Percentiles rank a stretch among this genome's conserved stretches.
These are phyloP conservation scores for Drosophila guanche DNA, from an alignment of 1,140 invertebrate species.

Conservation along the genomic window DNA sequence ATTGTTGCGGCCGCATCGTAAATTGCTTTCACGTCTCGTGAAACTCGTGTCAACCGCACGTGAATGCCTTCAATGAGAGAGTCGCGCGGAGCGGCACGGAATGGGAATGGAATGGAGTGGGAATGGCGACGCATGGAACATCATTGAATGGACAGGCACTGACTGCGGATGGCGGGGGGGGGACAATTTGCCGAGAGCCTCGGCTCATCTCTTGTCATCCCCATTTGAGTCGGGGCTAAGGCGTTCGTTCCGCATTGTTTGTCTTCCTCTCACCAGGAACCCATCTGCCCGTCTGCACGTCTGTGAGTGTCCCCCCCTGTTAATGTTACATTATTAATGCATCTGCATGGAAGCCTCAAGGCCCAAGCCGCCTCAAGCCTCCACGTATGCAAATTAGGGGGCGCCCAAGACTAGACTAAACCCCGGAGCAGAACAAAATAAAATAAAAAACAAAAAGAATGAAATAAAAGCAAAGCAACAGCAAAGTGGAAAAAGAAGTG, in stretches of 20 bases:
- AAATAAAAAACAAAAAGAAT: background rate
- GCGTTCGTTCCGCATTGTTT: slow-evolving; percentile 50
- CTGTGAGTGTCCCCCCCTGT: slow-evolving; percentile 16
- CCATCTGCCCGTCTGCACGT: background rate
- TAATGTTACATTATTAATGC: slow-evolving; percentile 78
- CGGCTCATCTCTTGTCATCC: slow-evolving; percentile 45
- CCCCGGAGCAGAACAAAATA: background rate
- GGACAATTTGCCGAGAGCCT: slow-evolving; percentile 6
- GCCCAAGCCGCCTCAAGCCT: slow-evolving; percentile 27
- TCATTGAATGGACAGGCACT: background rate
- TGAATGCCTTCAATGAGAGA: slow-evolving; percentile 57
- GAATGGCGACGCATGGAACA: background rate
- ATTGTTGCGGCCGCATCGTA: slow-evolving; percentile 73
- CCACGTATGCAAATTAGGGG: slow-evolving; percentile 39
- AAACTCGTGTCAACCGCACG: slow-evolving; percentile 58
- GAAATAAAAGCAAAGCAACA: slow-evolving; percentile 7
- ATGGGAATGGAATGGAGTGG: slow-evolving; percentile 10
- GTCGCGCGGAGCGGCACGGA: too few relatives aligned
- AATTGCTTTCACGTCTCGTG: slow-evolving; percentile 67
- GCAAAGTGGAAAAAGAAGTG: slow-evolving; percentile 17
- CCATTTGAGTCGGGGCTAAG: slow-evolving; percentile 12
- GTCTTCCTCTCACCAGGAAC: slow-evolving; percentile 16
- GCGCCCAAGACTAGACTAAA: slow-evolving; percentile 2
- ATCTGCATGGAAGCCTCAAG: slow-evolving; percentile 58
- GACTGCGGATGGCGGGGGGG: background rate